Evolutionary conservation across 2,888 invertebrate genomes (phyloP).

Genomic region (Coenonympha glycerion): DNA sequence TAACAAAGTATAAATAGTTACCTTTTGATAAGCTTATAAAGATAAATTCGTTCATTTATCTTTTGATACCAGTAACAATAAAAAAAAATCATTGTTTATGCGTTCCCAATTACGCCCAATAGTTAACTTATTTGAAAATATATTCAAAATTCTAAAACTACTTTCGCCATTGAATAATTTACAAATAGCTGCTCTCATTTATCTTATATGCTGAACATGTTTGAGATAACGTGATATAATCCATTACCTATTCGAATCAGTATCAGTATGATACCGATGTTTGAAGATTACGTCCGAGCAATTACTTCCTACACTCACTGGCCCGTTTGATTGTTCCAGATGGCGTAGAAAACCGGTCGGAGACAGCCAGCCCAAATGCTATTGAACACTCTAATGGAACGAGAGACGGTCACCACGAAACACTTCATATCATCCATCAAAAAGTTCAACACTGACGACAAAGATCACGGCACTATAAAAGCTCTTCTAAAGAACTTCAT

Average conservation of each 20-base stretch:
- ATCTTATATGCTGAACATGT: slow-evolving; percentile 12
- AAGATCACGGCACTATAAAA: slow-evolving; percentile 59
- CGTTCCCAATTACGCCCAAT: too few species aligned
- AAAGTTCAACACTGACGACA: slow-evolving; percentile 50
- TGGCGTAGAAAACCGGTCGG: slow-evolving; percentile 60
- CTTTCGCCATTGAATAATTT: slow-evolving; percentile 23
- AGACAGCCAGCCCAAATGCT: slow-evolving; percentile 58
- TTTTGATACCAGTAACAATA: too few species aligned
- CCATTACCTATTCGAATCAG: slow-evolving; percentile 1
- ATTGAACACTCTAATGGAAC: slow-evolving; percentile 63
- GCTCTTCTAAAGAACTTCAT: slow-evolving; percentile 62
- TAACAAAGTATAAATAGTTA: neutral
- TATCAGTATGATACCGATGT: slow-evolving; percentile 5
- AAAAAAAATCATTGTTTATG: too few species aligned
- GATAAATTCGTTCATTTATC: too few species aligned
- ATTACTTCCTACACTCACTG: slow-evolving; percentile 25
- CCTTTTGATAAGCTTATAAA: too few species aligned
- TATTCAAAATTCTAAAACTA: slow-evolving; percentile 4
- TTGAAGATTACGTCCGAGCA: slow-evolving; percentile 7
- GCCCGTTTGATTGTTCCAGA: slow-evolving; percentile 55
- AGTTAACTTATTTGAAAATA: too few species aligned
- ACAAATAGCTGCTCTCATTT: slow-evolving; percentile 1
- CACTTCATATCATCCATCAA: slow-evolving; percentile 59
- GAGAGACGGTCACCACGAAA: slow-evolving; percentile 53
- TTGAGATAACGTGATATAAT: slow-evolving; percentile 33